These are phyloP conservation scores for Hylaeus volcanicus DNA, from an alignment of 1,140 invertebrate genomes.

Conservation along the genomic window DNA sequence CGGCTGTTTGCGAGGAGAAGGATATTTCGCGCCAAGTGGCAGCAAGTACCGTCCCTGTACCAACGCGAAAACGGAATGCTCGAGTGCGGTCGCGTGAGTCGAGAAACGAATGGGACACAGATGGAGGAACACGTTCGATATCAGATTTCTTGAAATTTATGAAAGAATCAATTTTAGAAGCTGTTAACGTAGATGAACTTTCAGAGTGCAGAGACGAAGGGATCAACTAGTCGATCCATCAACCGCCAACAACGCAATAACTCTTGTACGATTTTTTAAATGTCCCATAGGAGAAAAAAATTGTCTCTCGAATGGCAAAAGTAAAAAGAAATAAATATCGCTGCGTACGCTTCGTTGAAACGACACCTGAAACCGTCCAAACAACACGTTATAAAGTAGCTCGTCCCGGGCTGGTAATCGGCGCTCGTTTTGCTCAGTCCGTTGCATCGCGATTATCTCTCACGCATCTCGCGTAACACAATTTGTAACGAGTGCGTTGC, in stretches of 20 bases:
- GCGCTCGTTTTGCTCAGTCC: slow-evolving; percentile 41
- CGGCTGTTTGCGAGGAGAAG: not conserved
- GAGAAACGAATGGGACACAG: not conserved
- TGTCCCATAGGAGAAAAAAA: not conserved
- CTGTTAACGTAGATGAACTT: no score
- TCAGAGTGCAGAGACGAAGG: no score
- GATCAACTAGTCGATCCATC: no score
- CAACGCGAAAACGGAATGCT: slow-evolving; percentile 28
- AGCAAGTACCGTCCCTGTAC: not conserved
- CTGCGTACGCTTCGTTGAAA: not conserved
- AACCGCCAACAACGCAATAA: no score
- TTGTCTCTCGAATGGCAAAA: not conserved
- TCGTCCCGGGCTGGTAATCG: slow-evolving; percentile 16
- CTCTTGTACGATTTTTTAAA: not conserved
- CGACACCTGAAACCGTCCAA: slow-evolving; percentile 42
- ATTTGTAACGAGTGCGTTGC: slow-evolving; percentile 57
- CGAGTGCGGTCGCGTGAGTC: not conserved
- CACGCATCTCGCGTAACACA: slow-evolving; percentile 65
- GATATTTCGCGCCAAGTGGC: no score
- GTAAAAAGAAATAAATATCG: not conserved
- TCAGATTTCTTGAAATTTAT: slow-evolving; percentile 18
- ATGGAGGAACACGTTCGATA: slow-evolving; percentile 31
- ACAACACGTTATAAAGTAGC: slow-evolving; percentile 56
- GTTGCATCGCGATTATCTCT: slow-evolving; percentile 53
- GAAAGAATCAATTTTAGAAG: slow-evolving; percentile 23